These are phyloP conservation scores for Gryon sp. DNA, from an alignment of 1,140 invertebrate species.

Conservation along the genomic window DNA sequence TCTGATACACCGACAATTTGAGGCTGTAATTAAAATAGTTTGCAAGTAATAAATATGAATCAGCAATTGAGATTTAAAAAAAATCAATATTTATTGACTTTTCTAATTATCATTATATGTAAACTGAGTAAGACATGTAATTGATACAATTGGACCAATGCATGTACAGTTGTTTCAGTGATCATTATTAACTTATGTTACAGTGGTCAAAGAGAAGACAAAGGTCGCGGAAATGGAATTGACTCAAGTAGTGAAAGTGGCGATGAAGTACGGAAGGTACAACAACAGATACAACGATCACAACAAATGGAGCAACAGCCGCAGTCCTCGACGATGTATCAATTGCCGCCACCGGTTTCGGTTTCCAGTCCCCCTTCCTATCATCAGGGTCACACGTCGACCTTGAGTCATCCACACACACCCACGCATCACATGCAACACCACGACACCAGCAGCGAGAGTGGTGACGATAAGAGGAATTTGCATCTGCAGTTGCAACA, in stretches of 20 bases:
- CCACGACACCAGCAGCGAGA: constrained; percentile 77
- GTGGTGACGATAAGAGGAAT: constrained; percentile 77
- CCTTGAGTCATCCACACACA: constrained; percentile 72
- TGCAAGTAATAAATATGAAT: too few species aligned
- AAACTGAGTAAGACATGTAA: too few species aligned
- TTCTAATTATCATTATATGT: too few species aligned
- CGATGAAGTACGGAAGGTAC: constrained; percentile 72
- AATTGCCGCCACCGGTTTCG: constrained; percentile 77
- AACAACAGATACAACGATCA: constrained; percentile 72
- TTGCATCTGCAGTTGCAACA: constrained; percentile 77
- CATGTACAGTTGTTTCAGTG: too few species aligned
- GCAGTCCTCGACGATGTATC: constrained; percentile 79
- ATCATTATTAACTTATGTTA: too few species aligned
- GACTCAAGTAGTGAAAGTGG: constrained; percentile 78
- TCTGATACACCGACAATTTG: too few species aligned
- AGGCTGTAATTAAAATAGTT: too few species aligned
- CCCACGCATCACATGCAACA: constrained; percentile 76
- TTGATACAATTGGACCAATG: too few species aligned
- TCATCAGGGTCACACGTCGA: constrained; percentile 72
- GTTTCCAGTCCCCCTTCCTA: constrained; percentile 77
- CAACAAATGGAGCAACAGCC: constrained; percentile 74
- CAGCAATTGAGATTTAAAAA: not conserved
- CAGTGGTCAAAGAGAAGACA: constrained; percentile 77
- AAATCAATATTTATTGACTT: not conserved
- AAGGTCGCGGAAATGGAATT: constrained; percentile 70